Evolutionary conservation across 2,113 vertebrate species (phyloP).

Genomic region (Gallinago undulata): DNA sequence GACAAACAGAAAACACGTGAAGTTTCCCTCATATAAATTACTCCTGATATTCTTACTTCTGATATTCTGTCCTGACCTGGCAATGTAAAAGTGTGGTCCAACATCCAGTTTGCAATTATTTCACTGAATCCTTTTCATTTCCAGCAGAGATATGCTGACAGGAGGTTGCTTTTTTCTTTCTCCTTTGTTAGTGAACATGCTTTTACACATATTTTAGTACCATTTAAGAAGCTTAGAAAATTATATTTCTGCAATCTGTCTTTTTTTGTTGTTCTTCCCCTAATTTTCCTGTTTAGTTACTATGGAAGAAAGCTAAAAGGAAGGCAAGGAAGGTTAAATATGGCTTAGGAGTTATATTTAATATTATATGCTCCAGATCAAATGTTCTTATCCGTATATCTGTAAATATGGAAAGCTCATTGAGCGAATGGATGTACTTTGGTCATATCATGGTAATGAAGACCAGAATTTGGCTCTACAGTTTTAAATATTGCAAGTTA

Average conservation of each 20-base stretch:
- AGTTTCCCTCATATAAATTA: background rate
- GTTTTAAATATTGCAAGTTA: background rate
- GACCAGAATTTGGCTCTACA: background rate
- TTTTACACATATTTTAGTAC: background rate
- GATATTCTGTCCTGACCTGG: background rate
- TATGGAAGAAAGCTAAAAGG: background rate
- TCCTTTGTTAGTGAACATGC: background rate
- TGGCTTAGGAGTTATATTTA: background rate
- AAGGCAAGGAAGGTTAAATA: background rate
- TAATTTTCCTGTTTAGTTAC: background rate
- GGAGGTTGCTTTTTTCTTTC: background rate
- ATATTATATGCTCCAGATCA: background rate
- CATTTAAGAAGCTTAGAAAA: background rate
- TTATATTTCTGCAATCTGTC: background rate
- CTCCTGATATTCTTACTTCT: background rate
- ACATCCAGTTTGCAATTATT: background rate
- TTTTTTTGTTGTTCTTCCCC: background rate
- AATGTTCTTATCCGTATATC: background rate
- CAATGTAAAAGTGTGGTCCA: background rate
- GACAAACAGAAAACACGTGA: background rate
- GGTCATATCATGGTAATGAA: background rate
- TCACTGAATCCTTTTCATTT: background rate
- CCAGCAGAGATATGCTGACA: background rate
- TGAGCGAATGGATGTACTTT: background rate
- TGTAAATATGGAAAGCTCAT: background rate